These are phyloP conservation scores for Bovichtus variegatus DNA, from an alignment of 2,797 vertebrate species.

Conservation along the genomic window DNA sequence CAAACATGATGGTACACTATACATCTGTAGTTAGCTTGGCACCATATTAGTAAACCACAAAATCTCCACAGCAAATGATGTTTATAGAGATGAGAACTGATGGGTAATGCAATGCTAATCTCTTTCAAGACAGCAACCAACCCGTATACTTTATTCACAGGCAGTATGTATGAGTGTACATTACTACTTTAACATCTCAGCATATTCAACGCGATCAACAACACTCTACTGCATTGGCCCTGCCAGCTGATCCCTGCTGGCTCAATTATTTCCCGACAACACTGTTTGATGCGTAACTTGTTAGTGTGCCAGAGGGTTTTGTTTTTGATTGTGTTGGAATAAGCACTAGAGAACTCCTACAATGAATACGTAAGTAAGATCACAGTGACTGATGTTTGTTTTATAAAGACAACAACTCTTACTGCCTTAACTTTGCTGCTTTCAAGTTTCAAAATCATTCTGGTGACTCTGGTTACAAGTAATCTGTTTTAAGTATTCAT, in stretches of 20 bases:
- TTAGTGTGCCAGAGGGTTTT: constrained; percentile 48
- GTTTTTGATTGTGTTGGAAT: constrained; percentile 58
- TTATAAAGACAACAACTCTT: constrained; percentile 10
- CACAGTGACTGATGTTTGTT: constrained; percentile 38
- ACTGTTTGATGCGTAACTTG: constrained; percentile 58
- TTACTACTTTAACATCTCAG: constrained; percentile 43
- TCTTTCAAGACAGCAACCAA: constrained; percentile 29
- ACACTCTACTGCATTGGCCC: constrained; percentile 24
- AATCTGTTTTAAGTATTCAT: no score
- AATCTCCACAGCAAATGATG: not conserved
- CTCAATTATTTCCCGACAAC: constrained; percentile 66
- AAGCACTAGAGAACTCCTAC: constrained; percentile 37
- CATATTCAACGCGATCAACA: constrained; percentile 35
- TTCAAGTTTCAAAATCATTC: constrained; percentile 3
- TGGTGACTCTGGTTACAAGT: not conserved
- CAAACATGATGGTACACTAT: constrained; percentile 8
- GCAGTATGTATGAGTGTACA: constrained; percentile 27
- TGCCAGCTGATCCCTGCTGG: constrained; percentile 63
- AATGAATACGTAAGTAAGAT: constrained; percentile 52
- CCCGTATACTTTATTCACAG: constrained; percentile 38
- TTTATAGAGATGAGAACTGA: constrained; percentile 21
- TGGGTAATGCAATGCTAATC: constrained; percentile 20
- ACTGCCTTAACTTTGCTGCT: constrained; percentile 2
- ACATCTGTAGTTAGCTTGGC: constrained; percentile 31
- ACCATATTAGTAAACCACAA: constrained; percentile 29